Base-by-base conservation (phyloP, 2,113 vertebrate species). In the Ameiurus melas region DNA sequence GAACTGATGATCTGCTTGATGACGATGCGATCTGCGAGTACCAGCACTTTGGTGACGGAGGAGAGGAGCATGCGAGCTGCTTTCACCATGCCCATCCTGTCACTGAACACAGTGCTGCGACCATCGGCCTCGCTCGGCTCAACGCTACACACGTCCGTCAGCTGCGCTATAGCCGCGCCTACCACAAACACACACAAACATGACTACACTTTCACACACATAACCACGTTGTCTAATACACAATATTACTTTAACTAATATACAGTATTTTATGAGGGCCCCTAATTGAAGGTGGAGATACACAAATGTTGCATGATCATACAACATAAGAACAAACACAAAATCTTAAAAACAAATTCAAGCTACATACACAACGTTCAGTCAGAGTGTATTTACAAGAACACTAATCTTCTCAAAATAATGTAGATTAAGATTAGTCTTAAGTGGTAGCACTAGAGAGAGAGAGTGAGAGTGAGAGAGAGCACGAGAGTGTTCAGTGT, bases 1-100 rank as follows among this genome's bases (percentile, higher is more conserved):
- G 98, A 99, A 86, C 95, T 95, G 94, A 98, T 97, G 93, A 99
- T 99, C 93, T 99, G 98, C 89, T 99, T 99, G 94, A 99, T 97
- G 91, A 99, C 98, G 68, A 99, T 97, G 92, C 96, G 96, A 93
- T 99, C 98, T 27, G 98, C 98, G 86, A 99, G 92, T 79, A 99
- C 96, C 92, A 99, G 94, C 87, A 99, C 98, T 93, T 98, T 99
- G 19, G 98, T 99, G 94, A 99, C 98, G 1, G 98, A 99, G 71
- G 98, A 99, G 51, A 99, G 97, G 75, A 99, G 96, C 89, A 98
- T 55, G 64, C 98, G 96, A 71, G 98, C 98, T 75, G 98, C 98
- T 91, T 99, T 99, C 90, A 98, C 96, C 92, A 99, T 98, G 85
- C 96, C 97, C 4, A 96, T 96, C 95, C 97, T 96, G 90, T 99